Evolutionary conservation across 1,140 invertebrate species (phyloP), one percentile per base, ranked within the genome.

Genomic region (Brachionus rotundiformis): DNA sequence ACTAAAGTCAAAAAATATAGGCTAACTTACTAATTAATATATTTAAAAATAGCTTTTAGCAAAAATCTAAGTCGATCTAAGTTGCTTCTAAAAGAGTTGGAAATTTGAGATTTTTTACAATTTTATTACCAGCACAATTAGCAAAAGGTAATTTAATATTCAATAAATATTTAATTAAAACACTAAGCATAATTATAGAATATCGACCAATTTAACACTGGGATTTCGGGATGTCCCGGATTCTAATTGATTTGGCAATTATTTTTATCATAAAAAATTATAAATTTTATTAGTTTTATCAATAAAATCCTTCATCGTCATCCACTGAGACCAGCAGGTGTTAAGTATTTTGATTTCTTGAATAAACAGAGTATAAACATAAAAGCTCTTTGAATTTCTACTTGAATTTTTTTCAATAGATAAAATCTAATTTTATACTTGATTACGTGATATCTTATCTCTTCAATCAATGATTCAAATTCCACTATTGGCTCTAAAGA

Each of bases 361-460:
- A 63, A 63, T 13, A 63, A 63, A 63, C 23, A 33, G 61, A 63
- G 29, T 63, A 63, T 63, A 63, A 63, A 63, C 29, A 63, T 25
- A 29, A 63, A 63, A 63, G 29, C 29, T 29, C 29, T 63, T 63
- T 29, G 29, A 29, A 33, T 63, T 63, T 63, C 61, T 63, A 29
- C 29, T 63, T 29, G 61, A 68, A 68, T 68, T 36, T 68, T 68
- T 68, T 68, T 68, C 31, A 68, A 68, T 36, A 68, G 31, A 68
- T 41, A 73, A 71, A 36, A 71, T 71, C 36, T 44, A 73, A 73
- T 44, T 68, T 68, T 68, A 23, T 44, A 73, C 39, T 44, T 73
- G 68, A 73, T 73, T 73, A 44, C 68, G 41, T 73, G 41, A 73
- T 73, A 73, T 73, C 68, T 73, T 73, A 73, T 73, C 68, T 73